A percentile compares a stretch with the other conserved stretches of the same genome.
phyloP scores from a whole-genome alignment of 2,797 vertebrate genomes.

The Danio jaintianensis region DNA sequence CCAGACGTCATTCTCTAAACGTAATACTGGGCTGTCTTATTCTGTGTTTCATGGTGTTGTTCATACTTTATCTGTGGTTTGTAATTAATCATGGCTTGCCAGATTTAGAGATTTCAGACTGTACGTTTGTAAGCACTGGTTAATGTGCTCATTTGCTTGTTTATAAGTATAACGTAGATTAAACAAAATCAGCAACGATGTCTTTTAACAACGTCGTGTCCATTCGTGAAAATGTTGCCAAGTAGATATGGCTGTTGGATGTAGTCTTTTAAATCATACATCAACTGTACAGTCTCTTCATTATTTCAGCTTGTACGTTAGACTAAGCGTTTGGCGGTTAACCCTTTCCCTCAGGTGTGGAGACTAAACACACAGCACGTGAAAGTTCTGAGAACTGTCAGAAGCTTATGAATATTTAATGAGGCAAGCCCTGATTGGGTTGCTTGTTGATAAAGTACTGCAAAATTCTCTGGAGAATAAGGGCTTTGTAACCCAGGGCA shows the following conservation, averaged over 20 bases:
- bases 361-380: neutral
- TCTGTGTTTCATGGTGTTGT: neutral
- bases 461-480: neutral
- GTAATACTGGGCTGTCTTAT: neutral
- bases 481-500: neutral
- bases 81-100: constrained; percentile 4
- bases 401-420: constrained; percentile 1
- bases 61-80: constrained; percentile 12
- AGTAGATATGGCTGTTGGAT: neutral
- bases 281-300: neutral
- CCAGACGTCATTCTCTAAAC: neutral
- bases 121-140: neutral
- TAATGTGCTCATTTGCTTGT: constrained; percentile 11
- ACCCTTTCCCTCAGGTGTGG: neutral
- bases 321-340: neutral
- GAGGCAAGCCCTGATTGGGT: neutral
- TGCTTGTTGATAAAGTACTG: neutral
- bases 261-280: neutral
- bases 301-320: neutral
- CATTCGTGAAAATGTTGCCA: neutral
- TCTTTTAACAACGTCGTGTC: neutral
- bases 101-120: neutral
- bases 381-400: constrained; percentile 1
- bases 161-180: neutral
- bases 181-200: neutral